phyloP scores from a whole-genome alignment of 2,888 invertebrate species.

The Lordiphosa fenestrarum region DNA sequence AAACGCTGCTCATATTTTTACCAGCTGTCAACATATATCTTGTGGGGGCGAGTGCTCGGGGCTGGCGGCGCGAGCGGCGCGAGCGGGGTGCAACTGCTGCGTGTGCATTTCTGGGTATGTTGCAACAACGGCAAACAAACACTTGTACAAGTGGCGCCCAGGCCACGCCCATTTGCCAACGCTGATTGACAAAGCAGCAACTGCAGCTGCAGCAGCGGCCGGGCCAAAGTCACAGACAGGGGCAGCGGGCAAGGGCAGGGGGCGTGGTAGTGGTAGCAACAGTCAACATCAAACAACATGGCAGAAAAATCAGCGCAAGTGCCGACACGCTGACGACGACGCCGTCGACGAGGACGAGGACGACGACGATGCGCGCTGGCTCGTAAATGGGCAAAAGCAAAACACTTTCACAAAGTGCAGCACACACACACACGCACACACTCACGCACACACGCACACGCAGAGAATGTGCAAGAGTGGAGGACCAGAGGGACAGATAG shows the following conservation, averaged over 20 bases:
- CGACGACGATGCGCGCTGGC: conserved; percentile 46
- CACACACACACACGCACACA: too few species aligned
- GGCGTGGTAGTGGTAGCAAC: conserved; percentile 18
- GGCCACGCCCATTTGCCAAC: conserved; percentile 43
- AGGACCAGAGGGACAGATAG: conserved; percentile 18
- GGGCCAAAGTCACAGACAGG: conserved; percentile 3
- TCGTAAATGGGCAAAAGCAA: conserved; percentile 73
- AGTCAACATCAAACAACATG: conserved; percentile 59
- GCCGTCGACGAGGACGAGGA: conserved; percentile 5
- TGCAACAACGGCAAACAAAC: conserved; percentile 58
- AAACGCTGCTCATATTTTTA: conserved; percentile 69
- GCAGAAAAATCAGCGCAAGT: conserved; percentile 64
- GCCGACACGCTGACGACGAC: conserved; percentile 23
- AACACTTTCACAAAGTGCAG: conserved; percentile 73
- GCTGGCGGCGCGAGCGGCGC: not conserved
- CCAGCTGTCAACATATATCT: conserved; percentile 72
- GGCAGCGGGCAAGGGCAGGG: not conserved
- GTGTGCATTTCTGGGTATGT: conserved; percentile 63
- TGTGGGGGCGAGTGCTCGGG: conserved; percentile 25
- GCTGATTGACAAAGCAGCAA: conserved; percentile 62
- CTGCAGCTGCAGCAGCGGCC: conserved; percentile 3
- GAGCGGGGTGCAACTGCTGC: conserved; percentile 33
- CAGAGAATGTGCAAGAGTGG: conserved; percentile 3
- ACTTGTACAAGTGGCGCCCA: conserved; percentile 50
- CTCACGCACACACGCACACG: conserved; percentile 11